Evolutionary conservation across 2,797 vertebrate species (phyloP), one percentile per base, ranked within the genome.

Genomic region (Cossypha polioptera): DNA sequence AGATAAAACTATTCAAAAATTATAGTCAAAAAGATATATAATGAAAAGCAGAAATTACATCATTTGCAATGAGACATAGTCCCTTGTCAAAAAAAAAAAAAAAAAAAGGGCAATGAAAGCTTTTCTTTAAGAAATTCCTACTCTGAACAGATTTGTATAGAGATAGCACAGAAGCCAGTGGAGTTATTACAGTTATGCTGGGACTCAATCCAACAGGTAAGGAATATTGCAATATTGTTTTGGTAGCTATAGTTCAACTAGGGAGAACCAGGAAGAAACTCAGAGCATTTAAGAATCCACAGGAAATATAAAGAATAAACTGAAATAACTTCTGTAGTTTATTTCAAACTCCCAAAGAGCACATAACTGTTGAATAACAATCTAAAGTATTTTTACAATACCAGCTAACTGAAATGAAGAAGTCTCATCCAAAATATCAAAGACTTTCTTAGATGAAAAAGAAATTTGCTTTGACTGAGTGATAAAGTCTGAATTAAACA

Each of bases 211-310:
- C 69, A 91, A 48, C 20, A 91, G 78, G 69, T 86, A 78, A 92
- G 33, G 61, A 92, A 91, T 81, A 69, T 35, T 91, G 51, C 80
- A 95, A 81, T 88, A 90, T 88, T 81, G 47, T 81, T 90, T 88
- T 80, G 40, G 62, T 86, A 86, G 69, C 57, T 88, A 51, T 26
- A 86, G 59, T 65, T 81, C 92, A 68, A 16, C 62, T 29, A 35
- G 81, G n/a, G 71, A 93, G 63, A 94, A 33, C 9, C 29, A 88
- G 29, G 28, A 40, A 73, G 73, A 40, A 91, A 65, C 43, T 79
- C 55, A 31, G 38, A 83, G n/a, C 24, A 18, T 55, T 90, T 90
- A 91, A 72, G 55, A 88, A 90, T 53, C 53, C 65, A 69, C 38
- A 47, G 55, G 87, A 90, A 93, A 78, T 25, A 69, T 16, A 77